Conservation (phyloP, 2,888 invertebrate genomes). For the Chrysolina haemoptera region DNA sequence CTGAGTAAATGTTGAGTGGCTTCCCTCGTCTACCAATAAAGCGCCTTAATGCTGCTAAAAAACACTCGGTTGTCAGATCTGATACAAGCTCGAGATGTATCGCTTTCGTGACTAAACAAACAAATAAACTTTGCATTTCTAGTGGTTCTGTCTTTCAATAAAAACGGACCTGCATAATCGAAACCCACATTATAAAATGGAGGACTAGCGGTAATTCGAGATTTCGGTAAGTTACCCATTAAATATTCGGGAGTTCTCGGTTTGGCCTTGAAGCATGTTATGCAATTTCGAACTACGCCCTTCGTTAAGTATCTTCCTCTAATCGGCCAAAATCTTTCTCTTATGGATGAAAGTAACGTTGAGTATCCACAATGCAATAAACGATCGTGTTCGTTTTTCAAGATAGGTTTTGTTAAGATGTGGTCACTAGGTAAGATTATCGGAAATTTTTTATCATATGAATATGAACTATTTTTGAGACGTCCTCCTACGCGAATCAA, state of each 20-base stretch:
- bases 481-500: not conserved
- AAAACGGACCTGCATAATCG: too few species aligned
- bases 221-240: slow-evolving; percentile 10
- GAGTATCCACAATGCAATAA: slow-evolving; percentile 9
- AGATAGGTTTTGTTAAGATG: slow-evolving; percentile 14
- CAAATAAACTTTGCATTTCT: too few species aligned
- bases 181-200: too few species aligned
- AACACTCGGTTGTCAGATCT: too few species aligned
- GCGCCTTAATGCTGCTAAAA: too few species aligned
- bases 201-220: slow-evolving; percentile 1
- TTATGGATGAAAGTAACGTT: not conserved
- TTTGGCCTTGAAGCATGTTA: not conserved
- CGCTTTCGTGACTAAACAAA: too few species aligned
- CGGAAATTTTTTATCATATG: slow-evolving; percentile 1
- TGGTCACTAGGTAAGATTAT: slow-evolving; percentile 24
- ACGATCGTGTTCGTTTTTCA: slow-evolving; percentile 25
- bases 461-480: too few species aligned
- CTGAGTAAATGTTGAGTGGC: not conserved
- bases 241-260: not conserved
- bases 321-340: not conserved
- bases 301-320: too few species aligned
- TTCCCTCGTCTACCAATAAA: too few species aligned
- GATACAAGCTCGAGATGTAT: too few species aligned
- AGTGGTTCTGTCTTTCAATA: too few species aligned
- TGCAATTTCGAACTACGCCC: too few species aligned